Evolutionary conservation across 2,888 invertebrate genomes (phyloP), one percentile per base, ranked within the genome.

Genomic region (Falcaria lacertinaria): DNA sequence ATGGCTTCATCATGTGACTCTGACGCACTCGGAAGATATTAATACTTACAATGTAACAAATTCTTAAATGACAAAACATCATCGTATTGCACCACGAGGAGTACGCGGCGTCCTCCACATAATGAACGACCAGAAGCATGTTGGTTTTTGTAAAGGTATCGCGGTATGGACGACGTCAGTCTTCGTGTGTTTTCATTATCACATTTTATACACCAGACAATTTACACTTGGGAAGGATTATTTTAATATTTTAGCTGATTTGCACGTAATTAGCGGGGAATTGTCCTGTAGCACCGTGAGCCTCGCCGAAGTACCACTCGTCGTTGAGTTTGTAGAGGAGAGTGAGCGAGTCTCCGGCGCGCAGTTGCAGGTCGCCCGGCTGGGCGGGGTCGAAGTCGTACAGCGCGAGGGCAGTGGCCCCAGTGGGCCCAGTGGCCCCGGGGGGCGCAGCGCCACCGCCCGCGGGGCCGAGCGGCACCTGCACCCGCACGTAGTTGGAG

Each of bases 221-320:
- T 54, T 50, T 50, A 41, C 41, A 45, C 47, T 44, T 13, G 25
- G 19, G 22, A 4, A 43, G 34, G 40, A 34, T 36, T 44, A 41
- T 40, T 33, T 35, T 44, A 42, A 38, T 42, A 33, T 36, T 36
- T 57, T 76, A 84, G 71, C 76, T 74, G 69, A 88, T 80, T 76
- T 94, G 92, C 47, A 95, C 93, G 77, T 94, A 95, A 84, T 93
- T 94, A 19, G 91, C 89, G 42, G 96, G 96, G 80, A 96, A 96
- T 73, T 95, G 95, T 52, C 96, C 96, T 67, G 82, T 91, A 50
- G 82, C 78, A 25, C 92, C 92, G 46, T 91, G 89, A 54, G 91
- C 91, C 71, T 94, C 93, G 13, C 96, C 96, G 66, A 91, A 94
- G 45, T 94, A 90, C 96, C 96, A 96, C 60, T 95, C 94, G 40